These are phyloP conservation scores for Nomada flava DNA, from an alignment of 2,888 invertebrate genomes.

Conservation along the genomic window DNA sequence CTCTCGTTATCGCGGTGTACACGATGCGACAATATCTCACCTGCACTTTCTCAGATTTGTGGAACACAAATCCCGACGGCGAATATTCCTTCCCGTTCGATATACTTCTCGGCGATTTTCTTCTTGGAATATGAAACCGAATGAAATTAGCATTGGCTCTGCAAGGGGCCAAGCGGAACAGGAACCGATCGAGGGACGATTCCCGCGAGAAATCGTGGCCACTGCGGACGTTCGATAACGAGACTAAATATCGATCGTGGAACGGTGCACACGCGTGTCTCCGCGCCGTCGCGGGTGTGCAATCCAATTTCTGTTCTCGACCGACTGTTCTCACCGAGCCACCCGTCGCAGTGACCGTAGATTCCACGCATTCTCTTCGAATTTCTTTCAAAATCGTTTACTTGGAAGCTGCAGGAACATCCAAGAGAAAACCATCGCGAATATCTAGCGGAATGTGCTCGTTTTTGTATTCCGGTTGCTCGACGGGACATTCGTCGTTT, in stretches of 20 bases:
- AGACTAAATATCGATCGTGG: slow-evolving; percentile 46
- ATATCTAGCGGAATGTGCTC: too few species aligned
- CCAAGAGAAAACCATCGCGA: too few species aligned
- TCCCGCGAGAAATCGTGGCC: slow-evolving; percentile 35
- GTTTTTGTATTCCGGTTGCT: background rate
- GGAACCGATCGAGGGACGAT: slow-evolving; percentile 20
- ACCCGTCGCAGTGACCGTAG: too few species aligned
- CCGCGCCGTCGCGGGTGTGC: slow-evolving; percentile 41
- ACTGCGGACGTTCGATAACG: slow-evolving; percentile 36
- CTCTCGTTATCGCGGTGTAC: too few species aligned
- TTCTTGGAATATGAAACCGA: background rate
- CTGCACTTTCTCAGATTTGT: too few species aligned
- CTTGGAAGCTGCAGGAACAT: too few species aligned
- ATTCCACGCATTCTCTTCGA: too few species aligned
- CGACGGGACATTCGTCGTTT: background rate
- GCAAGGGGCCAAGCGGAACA: background rate
- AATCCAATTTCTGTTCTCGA: slow-evolving; percentile 52
- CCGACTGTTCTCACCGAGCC: slow-evolving; percentile 7
- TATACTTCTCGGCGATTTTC: background rate
- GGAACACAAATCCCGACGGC: background rate
- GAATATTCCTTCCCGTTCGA: background rate
- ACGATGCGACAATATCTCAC: too few species aligned
- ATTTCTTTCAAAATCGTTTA: too few species aligned
- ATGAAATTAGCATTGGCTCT: background rate
- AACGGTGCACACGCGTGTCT: slow-evolving; percentile 31